These are phyloP conservation scores for Rhea pennata DNA, from an alignment of 2,113 vertebrate species.

Conservation along the genomic window DNA sequence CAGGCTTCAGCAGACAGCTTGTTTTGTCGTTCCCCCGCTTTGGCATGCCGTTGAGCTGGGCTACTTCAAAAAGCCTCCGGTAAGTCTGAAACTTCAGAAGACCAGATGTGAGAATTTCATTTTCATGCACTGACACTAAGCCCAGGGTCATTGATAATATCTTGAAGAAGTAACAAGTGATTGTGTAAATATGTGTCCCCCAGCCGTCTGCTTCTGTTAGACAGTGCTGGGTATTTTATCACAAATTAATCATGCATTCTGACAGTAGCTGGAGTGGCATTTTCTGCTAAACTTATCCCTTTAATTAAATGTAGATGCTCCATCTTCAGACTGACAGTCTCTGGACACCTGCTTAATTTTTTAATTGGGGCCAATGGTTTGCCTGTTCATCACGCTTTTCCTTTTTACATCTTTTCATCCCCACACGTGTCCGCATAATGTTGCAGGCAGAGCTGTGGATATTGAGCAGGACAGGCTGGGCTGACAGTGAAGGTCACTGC, in stretches of 20 bases:
- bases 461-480: constrained; percentile 59
- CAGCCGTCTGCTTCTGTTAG: constrained; percentile 43
- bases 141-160: constrained; percentile 65
- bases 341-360: constrained; percentile 60
- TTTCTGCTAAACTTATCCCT: constrained; percentile 66
- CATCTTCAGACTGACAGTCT: constrained; percentile 68
- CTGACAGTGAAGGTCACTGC: constrained; percentile 74
- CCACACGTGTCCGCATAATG: not conserved
- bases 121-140: constrained; percentile 32
- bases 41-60: fast-evolving
- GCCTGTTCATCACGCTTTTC: constrained; percentile 17
- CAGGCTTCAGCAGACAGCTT: not conserved
- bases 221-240: constrained; percentile 66
- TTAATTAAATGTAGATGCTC: constrained; percentile 73
- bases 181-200: constrained; percentile 66
- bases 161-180: constrained; percentile 62
- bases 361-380: constrained; percentile 59
- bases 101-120: constrained; percentile 43
- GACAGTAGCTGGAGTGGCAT: constrained; percentile 64
- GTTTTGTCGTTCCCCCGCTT: not conserved
- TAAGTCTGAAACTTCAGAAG: constrained; percentile 14
- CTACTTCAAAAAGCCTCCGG: constrained; percentile 32
- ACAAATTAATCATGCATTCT: constrained; percentile 76
- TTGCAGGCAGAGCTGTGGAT: constrained; percentile 19
- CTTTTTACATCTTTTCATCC: not conserved